Conservation (phyloP, 2,888 invertebrate genomes). For the Agapetus fuscipes region DNA sequence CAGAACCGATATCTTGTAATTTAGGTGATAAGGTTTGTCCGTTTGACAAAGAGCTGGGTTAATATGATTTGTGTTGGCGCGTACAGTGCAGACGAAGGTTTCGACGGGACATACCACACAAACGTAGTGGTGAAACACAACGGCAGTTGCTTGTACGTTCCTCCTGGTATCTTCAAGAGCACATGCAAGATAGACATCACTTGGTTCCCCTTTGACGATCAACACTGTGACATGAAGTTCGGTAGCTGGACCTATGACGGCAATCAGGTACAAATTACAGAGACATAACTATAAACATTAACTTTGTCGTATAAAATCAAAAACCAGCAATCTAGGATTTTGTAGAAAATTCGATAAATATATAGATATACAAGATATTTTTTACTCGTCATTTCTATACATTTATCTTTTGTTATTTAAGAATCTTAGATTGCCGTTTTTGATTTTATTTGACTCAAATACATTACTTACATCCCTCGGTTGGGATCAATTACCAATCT, state of each 20-base stretch:
- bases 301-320: no score
- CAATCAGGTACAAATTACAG: constrained; percentile 64
- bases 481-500: no score
- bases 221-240: constrained; percentile 99
- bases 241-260: constrained; percentile 99
- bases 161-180: constrained; percentile 99
- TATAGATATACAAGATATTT: no score
- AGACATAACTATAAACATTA: no score
- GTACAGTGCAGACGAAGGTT: constrained; percentile 97
- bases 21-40: background rate
- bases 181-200: constrained; percentile 99
- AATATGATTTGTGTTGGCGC: constrained; percentile 29
- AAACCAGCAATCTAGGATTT: no score
- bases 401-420: no score
- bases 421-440: no score
- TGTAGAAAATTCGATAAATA: no score
- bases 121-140: constrained; percentile 98
- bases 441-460: no score
- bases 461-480: no score
- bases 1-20: no score
- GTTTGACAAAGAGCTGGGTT: constrained; percentile 10
- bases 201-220: constrained; percentile 99
- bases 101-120: constrained; percentile 99
- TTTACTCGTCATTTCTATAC: no score
- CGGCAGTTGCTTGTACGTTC: constrained; percentile 98